Evolutionary conservation across 1,140 invertebrate genomes (phyloP).

Genomic region (Periplaneta americana): DNA sequence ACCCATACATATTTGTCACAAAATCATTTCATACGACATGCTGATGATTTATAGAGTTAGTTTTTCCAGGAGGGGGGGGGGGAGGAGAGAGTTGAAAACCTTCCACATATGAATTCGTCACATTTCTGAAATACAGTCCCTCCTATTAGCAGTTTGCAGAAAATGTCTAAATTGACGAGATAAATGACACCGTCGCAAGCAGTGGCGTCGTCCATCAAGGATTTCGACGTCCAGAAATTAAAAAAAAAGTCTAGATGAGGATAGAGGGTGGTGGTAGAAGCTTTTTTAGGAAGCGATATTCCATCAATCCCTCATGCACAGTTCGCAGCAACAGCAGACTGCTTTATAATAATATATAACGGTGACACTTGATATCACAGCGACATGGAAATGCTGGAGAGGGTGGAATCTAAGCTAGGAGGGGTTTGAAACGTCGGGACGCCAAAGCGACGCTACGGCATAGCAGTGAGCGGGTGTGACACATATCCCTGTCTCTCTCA

Average conservation of each 20-base stretch:
- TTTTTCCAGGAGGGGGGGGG: too few species aligned
- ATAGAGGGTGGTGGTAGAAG: background rate
- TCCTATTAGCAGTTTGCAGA: background rate
- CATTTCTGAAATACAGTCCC: background rate
- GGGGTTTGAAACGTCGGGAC: background rate
- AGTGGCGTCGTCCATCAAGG: background rate
- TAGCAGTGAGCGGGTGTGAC: background rate
- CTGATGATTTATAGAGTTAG: background rate
- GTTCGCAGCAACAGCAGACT: background rate
- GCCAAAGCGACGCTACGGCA: background rate
- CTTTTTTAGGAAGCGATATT: background rate
- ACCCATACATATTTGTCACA: background rate
- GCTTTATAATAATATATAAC: background rate
- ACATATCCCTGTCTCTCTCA: background rate
- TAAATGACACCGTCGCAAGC: background rate
- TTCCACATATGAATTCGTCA: background rate
- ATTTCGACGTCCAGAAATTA: background rate
- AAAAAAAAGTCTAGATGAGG: background rate
- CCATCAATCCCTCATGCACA: background rate
- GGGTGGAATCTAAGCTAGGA: background rate
- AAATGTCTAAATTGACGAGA: background rate
- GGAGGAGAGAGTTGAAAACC: background rate
- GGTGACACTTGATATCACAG: background rate
- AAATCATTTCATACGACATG: background rate
- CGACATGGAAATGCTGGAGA: background rate